Conservation (phyloP, 2,113 vertebrate species). For the Hypomesus transpacificus region DNA sequence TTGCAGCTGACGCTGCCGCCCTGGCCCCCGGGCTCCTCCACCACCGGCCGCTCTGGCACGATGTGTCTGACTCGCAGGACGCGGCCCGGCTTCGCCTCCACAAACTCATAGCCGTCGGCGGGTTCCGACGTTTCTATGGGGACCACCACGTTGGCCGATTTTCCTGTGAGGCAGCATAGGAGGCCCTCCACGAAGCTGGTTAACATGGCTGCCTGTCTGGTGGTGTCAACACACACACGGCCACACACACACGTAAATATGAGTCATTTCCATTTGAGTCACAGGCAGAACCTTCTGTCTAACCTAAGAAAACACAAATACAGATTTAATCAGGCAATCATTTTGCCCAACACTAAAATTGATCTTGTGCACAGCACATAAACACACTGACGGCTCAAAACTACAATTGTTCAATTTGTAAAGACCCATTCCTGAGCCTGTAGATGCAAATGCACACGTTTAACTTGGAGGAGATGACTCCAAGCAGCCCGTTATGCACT, state of each 20-base stretch:
- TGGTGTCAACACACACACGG: background rate
- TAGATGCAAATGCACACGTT: too few relatives aligned
- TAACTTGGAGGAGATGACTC: too few relatives aligned
- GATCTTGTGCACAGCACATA: too few relatives aligned
- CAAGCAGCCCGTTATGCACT: too few relatives aligned
- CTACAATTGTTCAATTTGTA: too few relatives aligned
- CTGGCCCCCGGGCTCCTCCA: conserved; percentile 51
- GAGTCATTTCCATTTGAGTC: background rate
- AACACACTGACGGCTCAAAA: too few relatives aligned
- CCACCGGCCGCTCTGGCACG: conserved; percentile 57
- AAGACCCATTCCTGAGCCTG: too few relatives aligned
- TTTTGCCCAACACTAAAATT: too few relatives aligned
- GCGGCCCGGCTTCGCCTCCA: conserved; percentile 92
- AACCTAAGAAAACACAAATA: too few relatives aligned
- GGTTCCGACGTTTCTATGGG: conserved; percentile 80
- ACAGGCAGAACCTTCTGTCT: background rate
- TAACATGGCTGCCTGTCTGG: conserved; percentile 77
- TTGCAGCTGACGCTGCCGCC: conserved; percentile 79
- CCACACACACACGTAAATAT: conserved; percentile 1
- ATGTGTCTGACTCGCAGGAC: conserved; percentile 83
- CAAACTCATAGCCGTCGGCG: conserved; percentile 84
- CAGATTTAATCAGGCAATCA: too few relatives aligned
- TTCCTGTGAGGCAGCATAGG: conserved; percentile 87
- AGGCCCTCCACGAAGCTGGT: conserved; percentile 82
- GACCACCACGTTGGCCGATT: conserved; percentile 77